Base-by-base conservation (phyloP, 2,797 vertebrate species). In the Rhabdophis nuchalis region DNA sequence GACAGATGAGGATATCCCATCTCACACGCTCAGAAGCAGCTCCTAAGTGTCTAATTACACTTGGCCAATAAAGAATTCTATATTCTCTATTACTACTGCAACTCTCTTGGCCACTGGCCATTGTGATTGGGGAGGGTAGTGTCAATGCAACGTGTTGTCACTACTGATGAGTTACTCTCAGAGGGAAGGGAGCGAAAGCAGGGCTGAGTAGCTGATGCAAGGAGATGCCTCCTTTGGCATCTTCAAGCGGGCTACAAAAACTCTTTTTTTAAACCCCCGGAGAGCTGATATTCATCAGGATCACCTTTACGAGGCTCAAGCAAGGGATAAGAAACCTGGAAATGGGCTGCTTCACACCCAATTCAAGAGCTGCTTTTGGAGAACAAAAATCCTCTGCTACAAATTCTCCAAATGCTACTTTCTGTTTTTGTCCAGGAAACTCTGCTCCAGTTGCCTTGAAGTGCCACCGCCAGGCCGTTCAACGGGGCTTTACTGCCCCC, bases 401-500 rank as follows among this genome's bases (percentile, higher is more conserved):
- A 85, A 57, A 85, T 9, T 25, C 46, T 86, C 16, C 0, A 25
- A 0, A n/a, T 13, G 0, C 60, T 27, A 11, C 85, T 54, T 32
- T 77, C 56, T 14, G 2, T 1, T 0, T 25, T 0, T 16, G 20
- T 36, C 57, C 60, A 41, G 58, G 32, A 29, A 57, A 85, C 1
- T 50, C 46, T n/a, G 5, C 58, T 18, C 18, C 0, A 82, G 23
- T 0, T 29, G 0, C 0, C 0, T 5, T 0, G 0, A 25, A 54
- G 10, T 72, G 0, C 18, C 1, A 41, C 50, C 20, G 18, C 54
- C 41, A 3, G 20, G 8, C 1, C 0, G 0, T 68, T 89, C n/a
- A 16, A 32, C n/a, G 10, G 94, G 25, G 82, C 92, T 94, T 91
- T 95, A 91, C 95, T 96, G 95, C 96, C 95, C 94, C 94, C 96